Conservation (phyloP, 2,113 vertebrate species). For the Brevimyrus niger region DNA sequence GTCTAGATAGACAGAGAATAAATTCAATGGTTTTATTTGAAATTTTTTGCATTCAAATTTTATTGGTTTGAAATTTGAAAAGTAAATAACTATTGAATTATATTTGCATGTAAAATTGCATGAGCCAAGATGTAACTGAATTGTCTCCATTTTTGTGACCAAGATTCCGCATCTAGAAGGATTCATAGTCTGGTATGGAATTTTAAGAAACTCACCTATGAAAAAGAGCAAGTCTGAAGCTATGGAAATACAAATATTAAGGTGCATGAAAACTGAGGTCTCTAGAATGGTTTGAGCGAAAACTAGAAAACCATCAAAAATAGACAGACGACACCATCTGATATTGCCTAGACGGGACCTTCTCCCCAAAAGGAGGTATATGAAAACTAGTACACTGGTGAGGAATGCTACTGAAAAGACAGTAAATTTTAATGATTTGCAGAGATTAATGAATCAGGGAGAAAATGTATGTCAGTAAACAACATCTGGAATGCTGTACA, state of each 20-base stretch:
- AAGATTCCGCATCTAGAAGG: neutral
- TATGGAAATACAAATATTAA: neutral
- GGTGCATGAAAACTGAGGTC: neutral
- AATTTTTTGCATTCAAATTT: neutral
- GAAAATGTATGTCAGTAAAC: neutral
- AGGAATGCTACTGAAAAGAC: neutral
- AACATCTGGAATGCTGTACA: neutral
- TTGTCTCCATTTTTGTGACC: neutral
- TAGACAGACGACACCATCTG: neutral
- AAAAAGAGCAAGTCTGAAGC: neutral
- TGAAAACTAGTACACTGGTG: neutral
- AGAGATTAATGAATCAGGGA: neutral
- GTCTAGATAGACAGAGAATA: neutral
- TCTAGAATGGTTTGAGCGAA: neutral
- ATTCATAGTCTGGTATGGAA: neutral
- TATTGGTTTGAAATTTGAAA: neutral
- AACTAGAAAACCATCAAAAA: neutral
- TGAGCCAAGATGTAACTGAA: neutral
- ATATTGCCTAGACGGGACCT: neutral
- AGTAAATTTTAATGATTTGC: neutral
- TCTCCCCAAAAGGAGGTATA: neutral
- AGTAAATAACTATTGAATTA: neutral
- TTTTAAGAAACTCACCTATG: neutral
- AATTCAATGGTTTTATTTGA: neutral
- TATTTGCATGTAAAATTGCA: neutral